Evolutionary conservation across 2,888 invertebrate genomes (phyloP), one percentile per base, ranked within the genome.

Genomic region (Drosophila longiperda): DNA sequence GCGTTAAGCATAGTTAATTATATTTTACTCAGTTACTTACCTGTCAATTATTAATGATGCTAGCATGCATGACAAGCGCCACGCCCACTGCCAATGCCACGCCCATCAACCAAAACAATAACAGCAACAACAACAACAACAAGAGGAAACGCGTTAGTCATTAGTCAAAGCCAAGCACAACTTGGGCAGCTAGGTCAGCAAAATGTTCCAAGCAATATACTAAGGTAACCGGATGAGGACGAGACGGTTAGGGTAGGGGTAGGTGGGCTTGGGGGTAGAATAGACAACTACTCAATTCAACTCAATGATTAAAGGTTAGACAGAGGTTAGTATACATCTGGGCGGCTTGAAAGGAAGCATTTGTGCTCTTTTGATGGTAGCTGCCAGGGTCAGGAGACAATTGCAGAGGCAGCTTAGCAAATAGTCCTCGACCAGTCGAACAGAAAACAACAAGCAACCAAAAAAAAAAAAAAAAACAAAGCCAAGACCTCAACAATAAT

Each of bases 31-130:
- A 80, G 64, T 75, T 72, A 61, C 76, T 62, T 78, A 80, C 77
- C 81, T 82, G 74, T 83, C 83, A 77, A 82, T 83, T 83, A 82
- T 82, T 82, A 82, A 82, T 82, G 81, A 82, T 79, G 66, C 32
- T 42, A 61, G 45, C 72, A 72, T 68, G 36, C 58, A 57, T 71
- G 78, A 72, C 67, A 76, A 66, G 68, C 67, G 64, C 50, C 53
- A 54, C 57, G 53, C 49, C 55, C 59, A 54, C 15, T 34, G 11
- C 12, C 32, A 23, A 42, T 40, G n/a, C 12, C 32, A 34, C 53
- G 52, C 55, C 59, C 60, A 38, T 53, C 23, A 12, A 26, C 26
- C 55, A 55, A 26, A 15, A 52, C 52, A 52, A 32, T 11, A 54
- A 54, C 17, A 17, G 26, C 48, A 49, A 29, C 52, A 52, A 52